These are phyloP conservation scores for Lophotriccus pileatus DNA, from an alignment of 2,797 vertebrate species.

Conservation along the genomic window DNA sequence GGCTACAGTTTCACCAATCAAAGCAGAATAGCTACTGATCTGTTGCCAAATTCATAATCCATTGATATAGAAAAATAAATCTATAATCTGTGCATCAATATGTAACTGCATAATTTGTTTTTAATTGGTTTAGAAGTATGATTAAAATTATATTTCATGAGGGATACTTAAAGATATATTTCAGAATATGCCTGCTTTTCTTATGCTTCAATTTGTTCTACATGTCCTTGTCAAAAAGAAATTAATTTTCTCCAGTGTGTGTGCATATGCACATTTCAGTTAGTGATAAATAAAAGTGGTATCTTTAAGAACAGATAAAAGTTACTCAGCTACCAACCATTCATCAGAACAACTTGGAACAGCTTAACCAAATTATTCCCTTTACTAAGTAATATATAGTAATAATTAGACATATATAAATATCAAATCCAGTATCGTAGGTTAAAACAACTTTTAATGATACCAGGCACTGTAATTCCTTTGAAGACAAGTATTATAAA, in stretches of 20 bases:
- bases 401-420: background rate
- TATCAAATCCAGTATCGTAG: background rate
- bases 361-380: background rate
- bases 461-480: background rate
- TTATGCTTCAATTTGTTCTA: background rate
- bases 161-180: background rate
- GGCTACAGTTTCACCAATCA: background rate
- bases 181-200: background rate
- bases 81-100: background rate
- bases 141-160: background rate
- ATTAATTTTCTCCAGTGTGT: background rate
- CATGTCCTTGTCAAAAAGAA: background rate
- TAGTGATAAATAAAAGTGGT: background rate
- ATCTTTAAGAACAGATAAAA: background rate
- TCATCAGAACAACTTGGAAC: background rate
- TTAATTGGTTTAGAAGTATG: background rate
- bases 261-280: background rate
- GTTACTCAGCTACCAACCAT: background rate
- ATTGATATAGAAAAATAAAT: background rate
- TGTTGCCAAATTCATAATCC: background rate
- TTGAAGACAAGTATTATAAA: background rate
- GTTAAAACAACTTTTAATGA: background rate
- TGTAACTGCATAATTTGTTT: background rate
- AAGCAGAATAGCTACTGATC: background rate
- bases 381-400: background rate